Evolutionary conservation across 1,140 invertebrate species (phyloP).

Genomic region (Drosophila bipectinata): DNA sequence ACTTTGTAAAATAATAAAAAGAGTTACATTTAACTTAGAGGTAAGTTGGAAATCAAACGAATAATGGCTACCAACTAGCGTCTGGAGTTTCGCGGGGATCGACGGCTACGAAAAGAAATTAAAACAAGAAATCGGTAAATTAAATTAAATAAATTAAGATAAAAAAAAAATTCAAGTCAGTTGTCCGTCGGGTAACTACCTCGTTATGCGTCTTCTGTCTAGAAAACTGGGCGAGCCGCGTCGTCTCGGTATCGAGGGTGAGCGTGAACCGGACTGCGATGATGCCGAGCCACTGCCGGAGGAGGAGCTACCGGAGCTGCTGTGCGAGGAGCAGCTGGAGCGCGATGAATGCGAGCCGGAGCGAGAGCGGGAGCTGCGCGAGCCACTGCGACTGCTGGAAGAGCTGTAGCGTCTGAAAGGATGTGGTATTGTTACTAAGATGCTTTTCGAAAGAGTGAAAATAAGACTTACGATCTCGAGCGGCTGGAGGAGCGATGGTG

Average conservation of each 20-base stretch:
- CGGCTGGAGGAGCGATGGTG: slow-evolving; percentile 81
- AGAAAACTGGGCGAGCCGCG: slow-evolving; percentile 95
- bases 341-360: slow-evolving; percentile 84
- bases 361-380: slow-evolving; percentile 84
- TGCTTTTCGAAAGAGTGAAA: not conserved
- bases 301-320: slow-evolving; percentile 76
- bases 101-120: slow-evolving; percentile 84
- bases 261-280: slow-evolving; percentile 87
- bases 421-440: not conserved
- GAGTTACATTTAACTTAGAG: not conserved
- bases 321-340: slow-evolving; percentile 85
- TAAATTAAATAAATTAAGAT: slow-evolving; percentile 30
- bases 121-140: slow-evolving; percentile 40
- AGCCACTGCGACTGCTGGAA: slow-evolving; percentile 81
- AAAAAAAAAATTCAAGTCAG: not conserved
- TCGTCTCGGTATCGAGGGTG: slow-evolving; percentile 93
- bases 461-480: slow-evolving; percentile 81
- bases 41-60: slow-evolving; percentile 45
- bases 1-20: slow-evolving; percentile 29
- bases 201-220: slow-evolving; percentile 94
- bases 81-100: slow-evolving; percentile 83
- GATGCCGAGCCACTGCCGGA: slow-evolving; percentile 69
- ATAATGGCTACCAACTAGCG: slow-evolving; percentile 51
- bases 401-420: slow-evolving; percentile 82
- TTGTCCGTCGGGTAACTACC: slow-evolving; percentile 85